Percentiles rank a stretch among this genome's conserved stretches.
These are phyloP conservation scores for Drosophila buzzatii DNA, from an alignment of 2,888 invertebrate genomes.

Conservation along the genomic window DNA sequence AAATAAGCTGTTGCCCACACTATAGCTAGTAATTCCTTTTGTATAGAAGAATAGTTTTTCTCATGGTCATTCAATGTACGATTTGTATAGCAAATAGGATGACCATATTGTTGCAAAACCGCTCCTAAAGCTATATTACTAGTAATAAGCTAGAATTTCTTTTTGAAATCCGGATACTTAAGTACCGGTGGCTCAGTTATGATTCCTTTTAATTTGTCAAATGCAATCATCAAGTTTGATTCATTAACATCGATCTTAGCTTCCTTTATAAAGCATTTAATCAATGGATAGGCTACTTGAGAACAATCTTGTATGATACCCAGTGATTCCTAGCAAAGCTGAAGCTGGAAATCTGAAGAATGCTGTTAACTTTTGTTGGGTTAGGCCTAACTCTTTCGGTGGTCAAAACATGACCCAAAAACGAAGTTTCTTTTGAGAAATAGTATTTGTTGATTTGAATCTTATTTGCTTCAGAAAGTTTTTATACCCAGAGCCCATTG, in stretches of 20 bases:
- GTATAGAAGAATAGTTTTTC: neutral
- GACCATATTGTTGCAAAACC: neutral
- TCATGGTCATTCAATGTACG: neutral
- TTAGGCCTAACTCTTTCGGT: neutral
- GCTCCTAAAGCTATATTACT: neutral
- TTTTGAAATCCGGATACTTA: neutral
- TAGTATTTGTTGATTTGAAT: neutral
- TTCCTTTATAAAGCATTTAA: neutral
- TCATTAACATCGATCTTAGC: neutral
- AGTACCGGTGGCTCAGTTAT: neutral
- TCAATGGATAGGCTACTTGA: neutral
- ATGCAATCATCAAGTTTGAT: neutral
- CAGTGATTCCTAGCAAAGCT: neutral
- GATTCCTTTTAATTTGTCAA: neutral
- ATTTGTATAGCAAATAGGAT: neutral
- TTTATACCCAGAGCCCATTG: too few relatives aligned
- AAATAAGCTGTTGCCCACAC: neutral
- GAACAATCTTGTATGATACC: neutral
- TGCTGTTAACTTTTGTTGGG: neutral
- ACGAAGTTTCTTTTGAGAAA: neutral
- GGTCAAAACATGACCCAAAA: neutral
- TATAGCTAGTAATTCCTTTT: too few relatives aligned
- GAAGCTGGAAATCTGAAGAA: conserved; percentile 1
- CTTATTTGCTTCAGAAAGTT: neutral
- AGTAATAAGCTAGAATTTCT: neutral